phyloP scores from a whole-genome alignment of 2,888 invertebrate species.

The Terebella lapidaria region DNA sequence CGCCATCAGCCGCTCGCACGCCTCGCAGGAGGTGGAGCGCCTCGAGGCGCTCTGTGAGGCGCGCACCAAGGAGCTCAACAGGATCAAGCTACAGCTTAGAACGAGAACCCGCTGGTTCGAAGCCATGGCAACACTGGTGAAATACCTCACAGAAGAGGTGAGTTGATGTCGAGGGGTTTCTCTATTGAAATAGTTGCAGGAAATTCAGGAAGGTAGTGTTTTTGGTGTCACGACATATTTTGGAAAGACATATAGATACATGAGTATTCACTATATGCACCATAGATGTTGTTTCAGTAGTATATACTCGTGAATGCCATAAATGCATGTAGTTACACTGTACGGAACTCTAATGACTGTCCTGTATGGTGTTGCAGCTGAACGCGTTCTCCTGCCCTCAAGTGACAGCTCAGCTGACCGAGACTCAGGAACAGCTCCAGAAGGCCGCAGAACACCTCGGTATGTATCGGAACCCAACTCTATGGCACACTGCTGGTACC shows the following conservation, averaged over 20 bases:
- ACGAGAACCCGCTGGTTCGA: constrained; percentile 68
- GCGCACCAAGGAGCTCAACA: constrained; percentile 51
- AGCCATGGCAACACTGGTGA: constrained; percentile 77
- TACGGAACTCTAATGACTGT: no score
- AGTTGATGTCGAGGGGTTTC: no score
- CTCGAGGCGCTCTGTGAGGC: constrained; percentile 52
- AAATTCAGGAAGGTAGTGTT: no score
- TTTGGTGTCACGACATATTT: no score
- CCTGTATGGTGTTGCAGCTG: no score
- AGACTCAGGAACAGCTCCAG: constrained; percentile 30
- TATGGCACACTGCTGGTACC: no score
- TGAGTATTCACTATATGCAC: no score
- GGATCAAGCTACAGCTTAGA: constrained; percentile 49
- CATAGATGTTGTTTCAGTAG: no score
- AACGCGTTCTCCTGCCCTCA: constrained; percentile 62
- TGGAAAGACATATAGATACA: no score
- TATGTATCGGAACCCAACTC: constrained; percentile 13
- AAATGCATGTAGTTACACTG: no score
- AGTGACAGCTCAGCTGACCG: constrained; percentile 32
- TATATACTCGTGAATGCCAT: no score
- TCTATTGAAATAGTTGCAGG: no score
- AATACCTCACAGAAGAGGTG: constrained; percentile 70
- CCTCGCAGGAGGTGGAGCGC: constrained; percentile 42
- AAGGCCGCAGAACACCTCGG: constrained; percentile 32
- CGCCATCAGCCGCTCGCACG: constrained; percentile 12